Evolutionary conservation across 2,797 vertebrate genomes (phyloP).

Genomic region (Natrix natrix): DNA sequence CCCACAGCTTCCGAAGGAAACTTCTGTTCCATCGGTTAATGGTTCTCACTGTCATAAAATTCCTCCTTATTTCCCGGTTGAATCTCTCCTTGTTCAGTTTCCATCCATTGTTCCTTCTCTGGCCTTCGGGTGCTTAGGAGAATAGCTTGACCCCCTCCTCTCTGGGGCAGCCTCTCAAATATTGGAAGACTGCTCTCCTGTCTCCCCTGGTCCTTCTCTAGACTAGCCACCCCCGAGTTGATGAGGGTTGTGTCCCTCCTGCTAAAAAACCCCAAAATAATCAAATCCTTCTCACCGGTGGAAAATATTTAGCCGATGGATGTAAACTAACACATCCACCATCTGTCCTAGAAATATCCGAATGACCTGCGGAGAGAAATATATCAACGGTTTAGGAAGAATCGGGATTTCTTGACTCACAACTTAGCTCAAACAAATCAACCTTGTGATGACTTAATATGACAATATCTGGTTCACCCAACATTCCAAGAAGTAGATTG

Average conservation of each 20-base stretch:
- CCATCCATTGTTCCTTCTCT: too few relatives aligned
- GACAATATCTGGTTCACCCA: background rate
- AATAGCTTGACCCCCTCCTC: too few relatives aligned
- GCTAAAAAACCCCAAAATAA: background rate
- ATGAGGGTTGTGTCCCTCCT: background rate
- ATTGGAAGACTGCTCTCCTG: too few relatives aligned
- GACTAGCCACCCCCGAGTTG: background rate
- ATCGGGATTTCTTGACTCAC: background rate
- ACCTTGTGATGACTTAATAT: background rate
- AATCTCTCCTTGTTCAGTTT: too few relatives aligned
- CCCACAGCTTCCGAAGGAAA: too few relatives aligned
- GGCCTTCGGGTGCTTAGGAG: too few relatives aligned
- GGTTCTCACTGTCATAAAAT: too few relatives aligned
- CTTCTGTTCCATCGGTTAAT: too few relatives aligned
- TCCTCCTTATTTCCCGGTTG: too few relatives aligned
- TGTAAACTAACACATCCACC: constrained; percentile 71
- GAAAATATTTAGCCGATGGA: constrained; percentile 67
- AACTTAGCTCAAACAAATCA: background rate
- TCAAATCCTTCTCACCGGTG: constrained; percentile 68
- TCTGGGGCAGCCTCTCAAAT: too few relatives aligned
- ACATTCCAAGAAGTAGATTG: background rate
- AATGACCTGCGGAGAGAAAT: constrained; percentile 63
- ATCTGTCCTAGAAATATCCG: constrained; percentile 71
- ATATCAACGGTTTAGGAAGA: background rate
- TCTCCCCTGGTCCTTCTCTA: too few relatives aligned